Evolutionary conservation across 2,113 vertebrate species (phyloP).

Genomic region (Toxostoma redivivum): DNA sequence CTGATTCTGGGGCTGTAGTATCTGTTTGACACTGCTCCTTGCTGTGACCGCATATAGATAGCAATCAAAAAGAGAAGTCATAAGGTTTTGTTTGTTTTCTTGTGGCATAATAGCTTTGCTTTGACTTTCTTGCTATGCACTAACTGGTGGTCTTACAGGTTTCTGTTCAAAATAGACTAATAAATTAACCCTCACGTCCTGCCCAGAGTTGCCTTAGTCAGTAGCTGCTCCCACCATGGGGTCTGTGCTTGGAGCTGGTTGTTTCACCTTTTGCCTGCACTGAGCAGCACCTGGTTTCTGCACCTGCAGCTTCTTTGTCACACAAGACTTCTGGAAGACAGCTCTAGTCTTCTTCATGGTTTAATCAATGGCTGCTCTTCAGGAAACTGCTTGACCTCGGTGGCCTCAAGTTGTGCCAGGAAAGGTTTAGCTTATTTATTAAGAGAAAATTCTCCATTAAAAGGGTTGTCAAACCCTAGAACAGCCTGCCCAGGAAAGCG

Average conservation of each 20-base stretch:
- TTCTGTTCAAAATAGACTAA: not conserved
- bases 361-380: not conserved
- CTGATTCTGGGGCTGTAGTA: not conserved
- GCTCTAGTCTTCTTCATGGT: not conserved
- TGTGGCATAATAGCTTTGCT: not conserved
- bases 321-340: not conserved
- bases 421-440: not conserved
- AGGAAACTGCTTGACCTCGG: not conserved
- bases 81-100: not conserved
- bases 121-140: not conserved
- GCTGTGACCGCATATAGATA: accelerated
- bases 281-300: not conserved
- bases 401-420: not conserved
- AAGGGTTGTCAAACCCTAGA: not conserved
- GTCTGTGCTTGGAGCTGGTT: not conserved
- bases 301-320: not conserved
- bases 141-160: not conserved
- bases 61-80: not conserved
- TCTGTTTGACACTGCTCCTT: not conserved
- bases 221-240: not conserved
- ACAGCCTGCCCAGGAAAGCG: not conserved
- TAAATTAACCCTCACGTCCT: not conserved
- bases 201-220: not conserved
- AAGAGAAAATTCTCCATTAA: not conserved
- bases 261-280: not conserved